Evolutionary conservation across 2,888 invertebrate species (phyloP).

Genomic region (Gordius sp.): DNA sequence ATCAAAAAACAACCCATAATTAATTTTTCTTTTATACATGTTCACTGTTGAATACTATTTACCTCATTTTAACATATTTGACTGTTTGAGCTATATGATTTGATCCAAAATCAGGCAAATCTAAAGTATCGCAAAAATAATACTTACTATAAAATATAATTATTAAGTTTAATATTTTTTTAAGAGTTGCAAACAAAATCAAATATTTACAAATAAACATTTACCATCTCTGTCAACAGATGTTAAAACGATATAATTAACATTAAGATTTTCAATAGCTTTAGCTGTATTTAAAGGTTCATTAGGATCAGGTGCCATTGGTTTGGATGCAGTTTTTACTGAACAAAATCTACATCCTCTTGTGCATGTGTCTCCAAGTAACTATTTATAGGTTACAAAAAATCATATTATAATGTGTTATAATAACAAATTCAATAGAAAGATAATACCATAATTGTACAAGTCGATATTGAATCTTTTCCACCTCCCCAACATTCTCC

Average conservation of each 20-base stretch:
- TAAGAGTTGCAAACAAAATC: not conserved
- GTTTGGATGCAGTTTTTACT: slow-evolving; percentile 69
- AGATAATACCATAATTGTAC: slow-evolving; percentile 77
- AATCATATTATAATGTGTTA: slow-evolving; percentile 17
- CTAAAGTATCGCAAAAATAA: slow-evolving; percentile 30
- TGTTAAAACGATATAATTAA: slow-evolving; percentile 85
- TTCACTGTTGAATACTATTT: slow-evolving; percentile 19
- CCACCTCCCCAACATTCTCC: slow-evolving; percentile 97
- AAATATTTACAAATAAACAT: slow-evolving; percentile 19
- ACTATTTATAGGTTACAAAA: too few relatives aligned
- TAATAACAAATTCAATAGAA: slow-evolving; percentile 7
- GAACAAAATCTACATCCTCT: slow-evolving; percentile 90
- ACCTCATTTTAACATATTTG: slow-evolving; percentile 50
- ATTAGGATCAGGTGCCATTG: slow-evolving; percentile 57
- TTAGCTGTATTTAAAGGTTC: slow-evolving; percentile 74
- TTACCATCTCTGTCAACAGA: slow-evolving; percentile 87
- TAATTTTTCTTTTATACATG: too few relatives aligned
- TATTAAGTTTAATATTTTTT: not conserved
- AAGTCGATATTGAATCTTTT: slow-evolving; percentile 74
- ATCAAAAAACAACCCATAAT: too few relatives aligned
- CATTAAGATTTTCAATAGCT: slow-evolving; percentile 71
- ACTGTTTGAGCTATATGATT: slow-evolving; percentile 75
- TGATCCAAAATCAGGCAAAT: slow-evolving; percentile 73
- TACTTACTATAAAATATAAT: not conserved
- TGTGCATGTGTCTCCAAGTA: slow-evolving; percentile 96